Evolutionary conservation across 30 jellyfish, hydroid and myxozoan species (phyloP).

Genomic region (Aurelia coerulea): DNA sequence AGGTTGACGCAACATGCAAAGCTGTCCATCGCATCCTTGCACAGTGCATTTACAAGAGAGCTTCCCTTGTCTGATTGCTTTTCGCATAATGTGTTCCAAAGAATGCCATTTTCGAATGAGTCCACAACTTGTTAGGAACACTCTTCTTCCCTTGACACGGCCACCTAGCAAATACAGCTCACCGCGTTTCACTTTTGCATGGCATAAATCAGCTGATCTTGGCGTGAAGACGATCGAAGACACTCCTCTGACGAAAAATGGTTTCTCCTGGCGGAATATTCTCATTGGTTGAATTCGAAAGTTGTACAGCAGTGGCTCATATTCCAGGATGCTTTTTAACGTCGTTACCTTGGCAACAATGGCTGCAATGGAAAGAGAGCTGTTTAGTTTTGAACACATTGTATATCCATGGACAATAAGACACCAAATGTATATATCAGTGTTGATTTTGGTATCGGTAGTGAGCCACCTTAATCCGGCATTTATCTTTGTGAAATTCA

Average conservation of each 20-base stretch:
- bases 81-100: slow-evolving; percentile 64
- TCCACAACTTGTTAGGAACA: slow-evolving; percentile 93
- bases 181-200: slow-evolving; percentile 75
- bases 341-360: slow-evolving; percentile 76
- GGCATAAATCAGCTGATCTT: slow-evolving; percentile 80
- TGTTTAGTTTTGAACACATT: no score
- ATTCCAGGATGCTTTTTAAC: slow-evolving; percentile 55
- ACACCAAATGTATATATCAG: no score
- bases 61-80: slow-evolving; percentile 76
- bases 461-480: no score
- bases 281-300: slow-evolving; percentile 66
- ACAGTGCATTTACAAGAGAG: slow-evolving; percentile 85
- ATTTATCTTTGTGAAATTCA: no score
- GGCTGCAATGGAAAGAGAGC: slow-evolving; percentile 52
- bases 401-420: no score
- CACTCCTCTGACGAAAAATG: slow-evolving; percentile 64
- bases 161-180: slow-evolving; percentile 82
- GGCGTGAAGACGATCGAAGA: slow-evolving; percentile 76
- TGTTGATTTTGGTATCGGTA: no score
- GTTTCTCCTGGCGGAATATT: slow-evolving; percentile 71
- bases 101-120: slow-evolving; percentile 73
- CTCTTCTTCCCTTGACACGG: slow-evolving; percentile 75
- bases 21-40: slow-evolving; percentile 86
- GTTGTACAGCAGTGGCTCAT: slow-evolving; percentile 59
- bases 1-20: slow-evolving; percentile 37